phyloP scores from a whole-genome alignment of 2,888 invertebrate species.

The Catonia carolina region DNA sequence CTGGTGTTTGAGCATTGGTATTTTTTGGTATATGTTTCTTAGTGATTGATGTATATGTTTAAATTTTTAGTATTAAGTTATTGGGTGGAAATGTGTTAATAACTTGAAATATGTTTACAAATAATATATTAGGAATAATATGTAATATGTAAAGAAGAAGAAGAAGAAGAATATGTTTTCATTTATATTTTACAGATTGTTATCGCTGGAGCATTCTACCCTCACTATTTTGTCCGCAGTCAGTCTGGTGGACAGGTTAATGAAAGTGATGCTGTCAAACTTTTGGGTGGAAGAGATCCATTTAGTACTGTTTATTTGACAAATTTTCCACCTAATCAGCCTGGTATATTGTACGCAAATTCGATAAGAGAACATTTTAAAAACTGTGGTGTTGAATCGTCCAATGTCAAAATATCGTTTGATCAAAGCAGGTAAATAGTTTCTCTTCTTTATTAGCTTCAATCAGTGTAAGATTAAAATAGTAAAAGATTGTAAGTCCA shows the following conservation, averaged over 20 bases:
- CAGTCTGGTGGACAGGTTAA: slow-evolving; percentile 49
- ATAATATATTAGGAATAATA: too few relatives aligned
- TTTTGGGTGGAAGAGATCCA: slow-evolving; percentile 67
- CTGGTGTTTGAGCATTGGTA: too few relatives aligned
- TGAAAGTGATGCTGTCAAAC: slow-evolving; percentile 59
- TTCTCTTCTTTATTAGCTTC: neutral
- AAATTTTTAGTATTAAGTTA: too few relatives aligned
- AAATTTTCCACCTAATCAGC: slow-evolving; percentile 52
- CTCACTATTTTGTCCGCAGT: slow-evolving; percentile 71
- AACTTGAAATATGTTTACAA: too few relatives aligned
- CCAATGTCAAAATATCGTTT: slow-evolving; percentile 48
- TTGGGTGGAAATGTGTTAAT: too few relatives aligned
- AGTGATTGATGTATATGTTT: too few relatives aligned
- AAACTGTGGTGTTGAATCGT: slow-evolving; percentile 47
- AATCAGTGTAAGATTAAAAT: neutral
- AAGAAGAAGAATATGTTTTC: too few relatives aligned
- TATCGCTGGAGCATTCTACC: slow-evolving; percentile 87
- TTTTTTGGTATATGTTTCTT: too few relatives aligned
- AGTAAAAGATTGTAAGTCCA: slow-evolving; percentile 32
- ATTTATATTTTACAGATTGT: slow-evolving; percentile 51
- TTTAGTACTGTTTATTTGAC: slow-evolving; percentile 62
- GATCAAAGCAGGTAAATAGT: slow-evolving; percentile 46
- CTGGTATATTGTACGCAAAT: slow-evolving; percentile 60
- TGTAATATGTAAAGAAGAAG: too few relatives aligned
- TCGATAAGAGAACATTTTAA: slow-evolving; percentile 55